These are phyloP conservation scores for Heliconius ethilla DNA, from an alignment of 2,888 invertebrate genomes.

Conservation along the genomic window DNA sequence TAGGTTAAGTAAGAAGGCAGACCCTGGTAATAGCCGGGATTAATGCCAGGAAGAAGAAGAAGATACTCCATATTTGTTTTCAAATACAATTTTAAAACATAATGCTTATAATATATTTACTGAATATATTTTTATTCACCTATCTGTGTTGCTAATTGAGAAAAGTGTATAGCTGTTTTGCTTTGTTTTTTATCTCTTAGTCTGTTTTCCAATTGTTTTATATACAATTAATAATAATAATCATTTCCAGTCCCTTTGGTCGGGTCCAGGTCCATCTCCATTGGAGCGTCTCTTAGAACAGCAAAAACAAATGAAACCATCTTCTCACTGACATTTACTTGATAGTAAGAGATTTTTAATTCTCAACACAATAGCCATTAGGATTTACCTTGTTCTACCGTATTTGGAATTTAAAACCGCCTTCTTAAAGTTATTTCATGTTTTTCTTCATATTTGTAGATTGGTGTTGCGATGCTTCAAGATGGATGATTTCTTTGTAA, in stretches of 20 bases:
- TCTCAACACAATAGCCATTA: not conserved
- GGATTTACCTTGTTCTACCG: not conserved
- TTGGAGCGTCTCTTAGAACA: constrained; percentile 90
- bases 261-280: constrained; percentile 89
- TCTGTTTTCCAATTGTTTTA: not conserved
- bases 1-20: too few species aligned
- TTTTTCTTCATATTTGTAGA: not conserved
- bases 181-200: too few species aligned
- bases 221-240: not conserved
- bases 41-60: too few species aligned
- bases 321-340: constrained; percentile 59
- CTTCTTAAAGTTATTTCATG: constrained; percentile 6
- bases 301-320: constrained; percentile 84
- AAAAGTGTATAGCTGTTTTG: too few species aligned
- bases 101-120: not conserved
- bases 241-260: constrained; percentile 85
- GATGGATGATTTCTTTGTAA: not conserved
- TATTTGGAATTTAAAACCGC: constrained; percentile 7
- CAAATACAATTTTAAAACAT: not conserved
- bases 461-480: not conserved
- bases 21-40: too few species aligned
- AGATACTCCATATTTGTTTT: not conserved
- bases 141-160: too few species aligned
- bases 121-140: too few species aligned
- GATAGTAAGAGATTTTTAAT: not conserved